Evolutionary conservation across 1,140 invertebrate genomes (phyloP), one percentile per base, ranked within the genome.

Genomic region (Cephus cinctus): DNA sequence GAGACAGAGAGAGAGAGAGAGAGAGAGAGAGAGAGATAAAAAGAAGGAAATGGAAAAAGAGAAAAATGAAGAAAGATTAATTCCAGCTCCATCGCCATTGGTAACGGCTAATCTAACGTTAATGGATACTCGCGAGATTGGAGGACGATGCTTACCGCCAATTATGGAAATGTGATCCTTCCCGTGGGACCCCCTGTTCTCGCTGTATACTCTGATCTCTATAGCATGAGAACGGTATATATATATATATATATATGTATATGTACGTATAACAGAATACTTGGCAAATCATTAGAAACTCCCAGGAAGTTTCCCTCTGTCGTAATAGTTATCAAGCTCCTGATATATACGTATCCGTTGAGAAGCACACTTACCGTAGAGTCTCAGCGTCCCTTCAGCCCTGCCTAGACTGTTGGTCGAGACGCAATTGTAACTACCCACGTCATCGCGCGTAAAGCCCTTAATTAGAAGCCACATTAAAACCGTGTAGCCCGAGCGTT

Each of bases 341-440:
- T 11, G 2, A 22, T 9, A 9, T 23, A 22, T 50, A 31, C 39
- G 25, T 19, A 35, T 46, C 19, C 32, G 35, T 14, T 46, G 31
- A 14, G 41, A 31, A 36, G 20, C 38, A 56, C 56, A 81, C 85
- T 86, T 76, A 94, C 92, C 89, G 76, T 94, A 94, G 31, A 95
- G 79, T 57, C 90, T 77, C 50, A 95, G 81, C 4, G 85, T 89
- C 40, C 89, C 89, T 69, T 92, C 89, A 25, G 91, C 90, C 65
- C 82, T 86, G 41, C 92, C 92, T 25, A 96, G 76, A 9, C 88
- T 90, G 73, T 95, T 96, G 48, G 90, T 92, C 43, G 91, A 91
- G 42, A 94, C 86, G 67, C 93, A 95, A 67, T 88, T 90, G 79
- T 95, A 96, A 41, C 88, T 88, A 14, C 92, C 92, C 57, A 90